Evolutionary conservation across 2,888 invertebrate genomes (phyloP), one percentile per base, ranked within the genome.

Genomic region (Volucella zonaria): DNA sequence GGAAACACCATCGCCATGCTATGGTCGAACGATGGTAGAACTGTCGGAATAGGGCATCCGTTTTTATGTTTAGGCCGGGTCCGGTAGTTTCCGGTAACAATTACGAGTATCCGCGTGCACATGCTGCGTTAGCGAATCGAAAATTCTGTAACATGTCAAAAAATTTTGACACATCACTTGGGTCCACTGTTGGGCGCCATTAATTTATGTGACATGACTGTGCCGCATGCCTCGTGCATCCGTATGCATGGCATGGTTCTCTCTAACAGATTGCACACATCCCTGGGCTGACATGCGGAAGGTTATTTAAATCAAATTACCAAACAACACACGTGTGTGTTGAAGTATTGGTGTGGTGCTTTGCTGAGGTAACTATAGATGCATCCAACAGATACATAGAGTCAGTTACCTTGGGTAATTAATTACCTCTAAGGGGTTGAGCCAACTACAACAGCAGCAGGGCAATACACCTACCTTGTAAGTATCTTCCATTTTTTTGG

Each of bases 161-260:
- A 49, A 64, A 59, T 38, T 76, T 75, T 76, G 58, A 76, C 81
- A 75, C 18, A 70, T 76, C 75, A 76, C 76, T 81, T 68, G 49
- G 59, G 43, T 15, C 62, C 61, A 68, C 40, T 62, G 79, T 67
- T 70, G 75, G 81, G 76, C 68, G 70, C 73, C 79, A 79, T 70
- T 76, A 58, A 64, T 81, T 64, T 52, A 51, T 52, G 38, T 59
- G 71, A 62, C 54, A 43, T 47, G 54, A 45, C 45, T 42, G 8
- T 14, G 15, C 43, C 38, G 4, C 10, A 56, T 56, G 15, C 6
- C 31, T 31, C 31, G 31, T 31, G 31, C 40, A 67, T 64, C 8
- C 74, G 58, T 23, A n/a, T 45, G 45, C 45, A 45, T 23, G 3
- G 23, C 3, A 3, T 56, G 42, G 14, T 10, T 14, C 23, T 45